Evolutionary conservation across 92 coral and sea anemone species (phyloP).

Genomic region (Epizoanthus fatuus): DNA sequence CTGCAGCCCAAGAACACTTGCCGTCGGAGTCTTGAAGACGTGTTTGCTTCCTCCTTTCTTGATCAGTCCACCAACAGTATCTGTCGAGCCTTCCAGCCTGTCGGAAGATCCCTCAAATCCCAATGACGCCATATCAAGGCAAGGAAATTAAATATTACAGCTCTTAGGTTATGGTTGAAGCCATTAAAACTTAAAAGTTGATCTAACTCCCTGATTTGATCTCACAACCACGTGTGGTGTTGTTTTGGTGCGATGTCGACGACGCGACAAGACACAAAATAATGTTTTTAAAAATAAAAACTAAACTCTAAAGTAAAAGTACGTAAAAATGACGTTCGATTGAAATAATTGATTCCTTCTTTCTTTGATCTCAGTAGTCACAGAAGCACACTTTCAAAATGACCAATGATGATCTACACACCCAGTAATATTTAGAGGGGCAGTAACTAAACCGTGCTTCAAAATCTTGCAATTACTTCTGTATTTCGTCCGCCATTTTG

Average conservation of each 20-base stretch:
- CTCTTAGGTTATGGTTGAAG: background rate
- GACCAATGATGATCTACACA: background rate
- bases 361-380: background rate
- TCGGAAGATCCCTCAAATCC: slow-evolving; percentile 74
- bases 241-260: background rate
- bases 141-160: background rate
- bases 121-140: slow-evolving; percentile 29
- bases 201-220: background rate
- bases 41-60: slow-evolving; percentile 75
- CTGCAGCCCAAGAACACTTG: slow-evolving; percentile 90
- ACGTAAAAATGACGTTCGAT: background rate
- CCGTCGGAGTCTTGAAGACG: slow-evolving; percentile 66
- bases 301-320: background rate
- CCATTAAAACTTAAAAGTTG: background rate
- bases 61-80: slow-evolving; percentile 80
- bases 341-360: background rate
- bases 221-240: background rate
- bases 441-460: background rate
- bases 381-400: background rate
- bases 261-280: too few species aligned
- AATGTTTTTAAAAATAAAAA: too few species aligned
- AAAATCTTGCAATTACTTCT: background rate
- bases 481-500: slow-evolving; percentile 38
- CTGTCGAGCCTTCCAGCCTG: slow-evolving; percentile 86
- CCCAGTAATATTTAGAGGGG: background rate